phyloP scores from a whole-genome alignment of 2,113 vertebrate genomes.

The Crotophaga sulcirostris region DNA sequence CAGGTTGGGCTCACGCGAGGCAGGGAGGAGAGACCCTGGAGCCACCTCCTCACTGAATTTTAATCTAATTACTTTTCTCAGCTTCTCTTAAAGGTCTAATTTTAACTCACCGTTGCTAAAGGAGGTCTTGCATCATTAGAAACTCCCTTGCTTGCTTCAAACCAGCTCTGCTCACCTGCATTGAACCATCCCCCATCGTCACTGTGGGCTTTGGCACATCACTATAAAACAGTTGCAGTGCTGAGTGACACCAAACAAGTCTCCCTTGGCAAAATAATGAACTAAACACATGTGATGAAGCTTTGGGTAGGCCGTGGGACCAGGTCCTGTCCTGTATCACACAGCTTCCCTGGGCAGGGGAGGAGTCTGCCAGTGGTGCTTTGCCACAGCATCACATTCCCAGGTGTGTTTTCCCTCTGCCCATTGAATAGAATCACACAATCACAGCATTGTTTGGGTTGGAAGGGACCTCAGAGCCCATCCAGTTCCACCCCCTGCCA shows the following conservation, averaged over 20 bases:
- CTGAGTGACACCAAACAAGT: background rate
- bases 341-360: rapidly evolving
- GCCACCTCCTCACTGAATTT: background rate
- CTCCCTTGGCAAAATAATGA: background rate
- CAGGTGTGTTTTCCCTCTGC: background rate
- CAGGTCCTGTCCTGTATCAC: background rate
- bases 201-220: background rate
- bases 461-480: no score
- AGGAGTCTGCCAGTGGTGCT: no score
- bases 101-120: background rate
- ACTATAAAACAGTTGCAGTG: background rate
- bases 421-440: background rate
- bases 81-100: background rate
- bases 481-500: no score
- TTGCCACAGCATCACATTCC: background rate
- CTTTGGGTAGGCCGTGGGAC: background rate
- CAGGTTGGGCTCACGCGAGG: background rate
- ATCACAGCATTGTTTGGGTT: no score
- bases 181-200: background rate
- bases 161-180: background rate
- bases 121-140: background rate
- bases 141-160: background rate
- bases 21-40: background rate
- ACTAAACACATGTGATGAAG: background rate
- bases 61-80: no score